Conservation (phyloP, 1,140 invertebrate species). For the Ceratina japonica region DNA sequence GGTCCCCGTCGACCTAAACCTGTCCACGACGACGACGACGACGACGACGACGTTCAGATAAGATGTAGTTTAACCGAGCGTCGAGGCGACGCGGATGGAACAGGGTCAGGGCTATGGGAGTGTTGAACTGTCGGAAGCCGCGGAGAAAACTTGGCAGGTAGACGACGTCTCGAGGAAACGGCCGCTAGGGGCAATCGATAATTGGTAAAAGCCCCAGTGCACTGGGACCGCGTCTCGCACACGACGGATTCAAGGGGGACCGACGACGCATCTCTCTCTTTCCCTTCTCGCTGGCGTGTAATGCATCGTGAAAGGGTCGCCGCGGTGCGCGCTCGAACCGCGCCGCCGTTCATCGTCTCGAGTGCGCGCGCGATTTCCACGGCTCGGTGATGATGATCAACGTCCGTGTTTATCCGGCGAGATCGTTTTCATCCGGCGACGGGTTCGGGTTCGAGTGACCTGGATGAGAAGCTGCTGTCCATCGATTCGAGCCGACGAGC, state of each 20-base stretch:
- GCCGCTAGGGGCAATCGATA: constrained; percentile 46
- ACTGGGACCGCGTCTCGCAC: not conserved
- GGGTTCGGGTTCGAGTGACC: not conserved
- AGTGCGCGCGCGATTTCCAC: constrained; percentile 28
- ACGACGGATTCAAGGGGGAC: not conserved
- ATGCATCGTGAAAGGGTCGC: constrained; percentile 29
- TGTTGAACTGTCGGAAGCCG: not conserved
- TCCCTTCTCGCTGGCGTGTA: constrained; percentile 6
- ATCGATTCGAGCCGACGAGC: not conserved
- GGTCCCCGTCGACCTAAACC: not conserved
- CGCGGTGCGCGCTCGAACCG: not conserved
- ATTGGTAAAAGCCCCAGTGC: constrained; percentile 39
- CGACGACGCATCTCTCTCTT: not conserved
- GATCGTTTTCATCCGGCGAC: not conserved
- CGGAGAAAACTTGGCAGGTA: not conserved
- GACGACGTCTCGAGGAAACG: constrained; percentile 28
- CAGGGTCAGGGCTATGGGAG: constrained; percentile 1
- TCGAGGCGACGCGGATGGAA: not conserved
- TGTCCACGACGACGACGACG: not conserved
- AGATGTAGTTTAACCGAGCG: not conserved
- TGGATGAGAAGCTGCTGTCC: not conserved
- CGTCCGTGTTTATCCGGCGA: not conserved
- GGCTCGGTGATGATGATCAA: not conserved
- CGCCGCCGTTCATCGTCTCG: constrained; percentile 15
- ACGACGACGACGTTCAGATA: too few species aligned